A percentile compares a stretch with the other conserved stretches of the same genome.
Evolutionary conservation across 2,113 vertebrate genomes (phyloP).

Genomic region (Indicator maculatus): DNA sequence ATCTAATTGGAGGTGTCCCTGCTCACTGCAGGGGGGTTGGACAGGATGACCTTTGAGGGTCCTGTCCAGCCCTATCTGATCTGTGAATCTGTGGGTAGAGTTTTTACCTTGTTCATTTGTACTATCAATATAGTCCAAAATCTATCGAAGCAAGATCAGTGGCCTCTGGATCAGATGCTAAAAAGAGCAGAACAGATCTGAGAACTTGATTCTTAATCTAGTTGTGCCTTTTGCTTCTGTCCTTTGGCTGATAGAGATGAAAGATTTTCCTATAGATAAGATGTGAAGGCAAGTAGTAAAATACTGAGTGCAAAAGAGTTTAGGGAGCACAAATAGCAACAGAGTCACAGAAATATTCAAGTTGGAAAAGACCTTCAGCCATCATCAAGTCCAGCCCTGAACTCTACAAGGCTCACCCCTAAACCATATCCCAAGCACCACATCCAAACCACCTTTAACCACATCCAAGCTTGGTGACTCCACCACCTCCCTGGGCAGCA

Average conservation of each 20-base stretch:
- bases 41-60: too few relatives aligned
- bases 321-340: neutral
- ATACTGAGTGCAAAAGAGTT: neutral
- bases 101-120: neutral
- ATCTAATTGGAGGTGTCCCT: too few relatives aligned
- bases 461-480: too few relatives aligned
- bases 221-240: neutral
- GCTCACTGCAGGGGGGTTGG: too few relatives aligned
- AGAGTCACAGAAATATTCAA: too few relatives aligned
- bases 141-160: neutral
- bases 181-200: neutral
- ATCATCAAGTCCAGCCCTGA: too few relatives aligned
- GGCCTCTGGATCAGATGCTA: neutral
- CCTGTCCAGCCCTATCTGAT: too few relatives aligned
- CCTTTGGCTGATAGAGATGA: neutral
- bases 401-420: too few relatives aligned
- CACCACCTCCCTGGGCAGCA: too few relatives aligned
- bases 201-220: neutral
- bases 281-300: neutral
- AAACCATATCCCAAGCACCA: too few relatives aligned
- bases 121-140: neutral
- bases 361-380: too few relatives aligned
- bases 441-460: too few relatives aligned
- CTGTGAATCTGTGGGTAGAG: neutral
- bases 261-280: neutral